phyloP scores from a whole-genome alignment of 2,797 vertebrate species.

The Channallabes apus region DNA sequence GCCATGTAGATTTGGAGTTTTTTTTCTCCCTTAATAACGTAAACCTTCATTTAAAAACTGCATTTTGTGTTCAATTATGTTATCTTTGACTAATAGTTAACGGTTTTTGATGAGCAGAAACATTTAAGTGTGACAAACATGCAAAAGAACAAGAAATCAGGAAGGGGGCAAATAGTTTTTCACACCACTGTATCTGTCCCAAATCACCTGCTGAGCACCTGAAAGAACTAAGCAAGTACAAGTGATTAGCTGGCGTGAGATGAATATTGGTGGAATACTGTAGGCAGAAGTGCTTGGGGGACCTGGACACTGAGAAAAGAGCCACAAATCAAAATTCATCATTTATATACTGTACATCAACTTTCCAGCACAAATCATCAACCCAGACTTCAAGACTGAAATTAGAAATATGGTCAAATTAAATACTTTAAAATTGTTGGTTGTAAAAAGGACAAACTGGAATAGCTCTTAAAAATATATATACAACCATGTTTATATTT shows the following conservation, averaged over 20 bases:
- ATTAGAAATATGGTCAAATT: background rate
- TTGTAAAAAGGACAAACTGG: background rate
- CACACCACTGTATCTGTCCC: too few relatives aligned
- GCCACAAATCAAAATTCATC: background rate
- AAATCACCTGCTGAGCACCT: conserved; percentile 10
- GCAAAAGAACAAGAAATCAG: too few relatives aligned
- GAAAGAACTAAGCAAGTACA: conserved; percentile 19
- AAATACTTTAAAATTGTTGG: background rate
- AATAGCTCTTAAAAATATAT: background rate
- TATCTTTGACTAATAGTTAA: too few relatives aligned
- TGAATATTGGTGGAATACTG: background rate
- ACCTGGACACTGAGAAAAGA: too few relatives aligned
- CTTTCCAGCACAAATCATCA: background rate
- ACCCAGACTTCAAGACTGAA: background rate
- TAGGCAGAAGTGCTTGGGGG: background rate
- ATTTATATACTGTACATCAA: background rate
- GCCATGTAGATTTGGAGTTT: too few relatives aligned
- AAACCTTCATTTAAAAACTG: too few relatives aligned
- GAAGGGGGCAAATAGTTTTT: too few relatives aligned
- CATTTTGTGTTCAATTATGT: too few relatives aligned
- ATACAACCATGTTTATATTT: background rate
- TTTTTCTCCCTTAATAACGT: too few relatives aligned
- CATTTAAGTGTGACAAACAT: too few relatives aligned
- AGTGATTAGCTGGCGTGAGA: conserved; percentile 9
- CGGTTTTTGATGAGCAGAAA: too few relatives aligned